Percentiles rank a stretch among this genome's conserved stretches.
These are phyloP conservation scores for Tenodera sinensis DNA, from an alignment of 2,888 invertebrate species.

Conservation along the genomic window DNA sequence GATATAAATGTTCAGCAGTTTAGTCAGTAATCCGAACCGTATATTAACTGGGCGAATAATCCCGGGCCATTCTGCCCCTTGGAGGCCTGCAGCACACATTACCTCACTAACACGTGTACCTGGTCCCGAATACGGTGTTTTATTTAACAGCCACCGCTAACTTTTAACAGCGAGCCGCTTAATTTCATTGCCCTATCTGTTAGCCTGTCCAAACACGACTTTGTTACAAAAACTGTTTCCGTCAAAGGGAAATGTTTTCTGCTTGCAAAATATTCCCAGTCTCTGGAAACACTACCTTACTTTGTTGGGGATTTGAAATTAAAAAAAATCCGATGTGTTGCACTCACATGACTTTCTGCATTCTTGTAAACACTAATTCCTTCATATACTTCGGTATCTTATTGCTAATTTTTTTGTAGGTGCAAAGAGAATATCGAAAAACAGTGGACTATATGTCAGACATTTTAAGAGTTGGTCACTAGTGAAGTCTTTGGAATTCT, in stretches of 20 bases:
- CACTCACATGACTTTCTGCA: too few species aligned
- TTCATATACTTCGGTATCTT: too few species aligned
- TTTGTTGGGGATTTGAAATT: background rate
- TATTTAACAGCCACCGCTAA: background rate
- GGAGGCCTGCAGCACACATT: background rate
- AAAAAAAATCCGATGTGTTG: too few species aligned
- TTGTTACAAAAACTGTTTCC: background rate
- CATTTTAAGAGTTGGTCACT: too few species aligned
- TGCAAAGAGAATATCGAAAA: too few species aligned
- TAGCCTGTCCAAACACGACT: background rate
- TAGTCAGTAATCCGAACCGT: background rate
- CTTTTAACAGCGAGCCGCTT: background rate
- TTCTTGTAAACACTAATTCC: too few species aligned
- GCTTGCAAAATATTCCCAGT: background rate
- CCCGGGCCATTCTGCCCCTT: background rate
- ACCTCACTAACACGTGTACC: background rate
- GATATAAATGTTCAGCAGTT: background rate
- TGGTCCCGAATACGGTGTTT: background rate
- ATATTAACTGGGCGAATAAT: background rate
- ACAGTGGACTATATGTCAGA: too few species aligned
- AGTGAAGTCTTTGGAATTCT: too few species aligned
- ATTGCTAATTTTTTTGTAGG: too few species aligned
- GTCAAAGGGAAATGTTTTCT: background rate
- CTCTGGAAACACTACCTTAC: background rate
- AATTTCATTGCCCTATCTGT: background rate